Evolutionary conservation across 2,113 vertebrate species (phyloP), one percentile per base, ranked within the genome.

Genomic region (Cynopterus brachyotis): DNA sequence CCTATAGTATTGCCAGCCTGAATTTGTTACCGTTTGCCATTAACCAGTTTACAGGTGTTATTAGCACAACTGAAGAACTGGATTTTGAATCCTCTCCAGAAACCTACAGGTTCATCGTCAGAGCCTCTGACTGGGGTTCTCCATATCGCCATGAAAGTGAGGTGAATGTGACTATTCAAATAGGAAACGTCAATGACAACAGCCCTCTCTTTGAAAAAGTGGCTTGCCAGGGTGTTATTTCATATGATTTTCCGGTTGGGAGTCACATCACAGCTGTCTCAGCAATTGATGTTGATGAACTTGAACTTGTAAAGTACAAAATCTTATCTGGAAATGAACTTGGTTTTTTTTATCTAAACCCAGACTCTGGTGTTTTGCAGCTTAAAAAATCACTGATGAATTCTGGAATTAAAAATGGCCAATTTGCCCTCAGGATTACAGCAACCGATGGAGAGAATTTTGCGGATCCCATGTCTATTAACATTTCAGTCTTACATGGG

Each of bases 101-200:
- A 98, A 99, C 97, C 30, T 99, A 99, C 96, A 98, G 99, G 89
- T 99, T 99, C 97, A 98, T 99, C 7, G 99, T 99, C n/a, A 98
- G 99, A 97, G 99, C 99, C 45, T 99, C 99, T 0, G 99, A 99
- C 97, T 99, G 99, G 99, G 99, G 99, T 9, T 99, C 99, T 2
- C 99, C 99, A 0, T 99, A 99, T 92, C 99, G 99, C 59, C 99
- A 99, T 0, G 99, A 99, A 96, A 99, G 99, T 1, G 99, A 99
- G 95, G 99, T 99, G 32, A 99, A 99, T 45, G 99, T 99, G 69
- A 99, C 99, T 3, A 98, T 99, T 94, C 99, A 99, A 67, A 95
- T 99, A 93, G 99, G 99, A 86, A 99, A 99, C 60, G 98, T 99
- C 78, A 99, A 99, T 0, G 99, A 99, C 97, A 99, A 99, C 98